Percentiles rank a stretch among this genome's conserved stretches.
phyloP scores from a whole-genome alignment of 2,113 vertebrate species.

The Neogobius melanostomus region DNA sequence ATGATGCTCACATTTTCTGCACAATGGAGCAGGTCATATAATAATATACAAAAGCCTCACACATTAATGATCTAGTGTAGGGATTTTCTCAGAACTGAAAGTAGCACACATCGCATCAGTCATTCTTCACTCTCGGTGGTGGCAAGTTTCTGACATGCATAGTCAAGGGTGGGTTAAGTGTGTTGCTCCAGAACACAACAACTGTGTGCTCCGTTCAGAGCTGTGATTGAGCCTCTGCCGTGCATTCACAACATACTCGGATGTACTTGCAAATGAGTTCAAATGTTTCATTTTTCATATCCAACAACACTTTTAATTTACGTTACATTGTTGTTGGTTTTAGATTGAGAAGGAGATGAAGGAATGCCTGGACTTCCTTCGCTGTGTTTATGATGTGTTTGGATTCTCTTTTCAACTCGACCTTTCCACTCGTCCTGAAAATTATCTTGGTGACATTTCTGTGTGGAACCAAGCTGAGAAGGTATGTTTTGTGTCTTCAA shows the following conservation, averaged over 20 bases:
- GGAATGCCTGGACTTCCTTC: constrained; percentile 88
- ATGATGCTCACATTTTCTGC: constrained; percentile 97
- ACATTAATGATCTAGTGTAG: no score
- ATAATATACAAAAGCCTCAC: not conserved
- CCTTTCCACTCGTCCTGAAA: constrained; percentile 91
- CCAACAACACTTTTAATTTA: not conserved
- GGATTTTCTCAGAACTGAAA: no score
- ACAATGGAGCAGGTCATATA: constrained; percentile 86
- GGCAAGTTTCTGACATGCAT: no score
- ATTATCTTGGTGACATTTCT: constrained; percentile 85
- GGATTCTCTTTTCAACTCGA: constrained; percentile 93
- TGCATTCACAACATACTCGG: no score
- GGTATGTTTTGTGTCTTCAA: constrained; percentile 63
- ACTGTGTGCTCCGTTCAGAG: no score
- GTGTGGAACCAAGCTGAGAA: constrained; percentile 91
- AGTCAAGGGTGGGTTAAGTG: no score
- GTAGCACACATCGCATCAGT: no score
- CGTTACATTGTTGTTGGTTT: not conserved
- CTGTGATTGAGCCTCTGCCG: no score
- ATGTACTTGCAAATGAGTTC: no score
- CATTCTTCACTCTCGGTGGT: no score
- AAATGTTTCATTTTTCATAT: no score
- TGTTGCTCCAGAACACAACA: no score
- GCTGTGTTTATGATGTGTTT: constrained; percentile 86
- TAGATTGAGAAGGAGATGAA: constrained; percentile 93